Percentiles rank a stretch among this genome's conserved stretches.
phyloP scores from a whole-genome alignment of 2,113 vertebrate genomes.

The Hippocampus mohnikei region DNA sequence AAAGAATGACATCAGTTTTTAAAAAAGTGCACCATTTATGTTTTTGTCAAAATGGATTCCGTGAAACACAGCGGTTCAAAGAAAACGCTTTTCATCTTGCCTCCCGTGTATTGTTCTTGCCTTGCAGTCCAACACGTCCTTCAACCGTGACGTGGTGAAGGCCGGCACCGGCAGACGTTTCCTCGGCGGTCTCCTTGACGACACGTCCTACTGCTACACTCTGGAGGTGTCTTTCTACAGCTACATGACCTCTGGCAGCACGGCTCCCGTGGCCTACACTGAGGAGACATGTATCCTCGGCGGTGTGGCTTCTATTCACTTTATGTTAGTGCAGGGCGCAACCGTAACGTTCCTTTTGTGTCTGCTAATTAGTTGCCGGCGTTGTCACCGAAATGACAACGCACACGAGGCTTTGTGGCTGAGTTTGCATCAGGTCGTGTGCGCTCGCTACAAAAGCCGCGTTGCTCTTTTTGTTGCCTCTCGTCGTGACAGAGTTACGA shows the following conservation, averaged over 20 bases:
- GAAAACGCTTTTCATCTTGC: constrained; percentile 23
- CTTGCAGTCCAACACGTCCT: constrained; percentile 88
- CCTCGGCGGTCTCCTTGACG: constrained; percentile 88
- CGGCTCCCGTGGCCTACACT: constrained; percentile 85
- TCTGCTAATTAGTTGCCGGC: not conserved
- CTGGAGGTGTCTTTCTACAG: constrained; percentile 98
- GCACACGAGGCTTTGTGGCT: constrained; percentile 3
- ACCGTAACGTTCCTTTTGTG: not conserved
- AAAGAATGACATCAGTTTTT: no score
- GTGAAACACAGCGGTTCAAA: constrained; percentile 3
- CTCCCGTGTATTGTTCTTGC: constrained; percentile 17
- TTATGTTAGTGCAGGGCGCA: not conserved
- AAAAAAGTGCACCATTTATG: no score
- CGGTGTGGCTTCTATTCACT: not conserved
- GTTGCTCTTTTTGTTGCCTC: constrained; percentile 60
- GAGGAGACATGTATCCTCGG: constrained; percentile 96
- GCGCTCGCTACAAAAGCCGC: constrained; percentile 35
- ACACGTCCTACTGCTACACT: constrained; percentile 95
- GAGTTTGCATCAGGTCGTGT: constrained; percentile 31
- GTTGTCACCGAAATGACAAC: not conserved
- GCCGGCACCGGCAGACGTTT: constrained; percentile 93
- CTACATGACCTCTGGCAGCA: constrained; percentile 79
- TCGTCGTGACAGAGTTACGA: constrained; percentile 63
- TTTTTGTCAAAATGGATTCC: not conserved
- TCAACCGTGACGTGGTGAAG: constrained; percentile 93